These are phyloP conservation scores for Micromussa lordhowensis DNA, from an alignment of 92 coral and sea anemone genomes.

Conservation along the genomic window DNA sequence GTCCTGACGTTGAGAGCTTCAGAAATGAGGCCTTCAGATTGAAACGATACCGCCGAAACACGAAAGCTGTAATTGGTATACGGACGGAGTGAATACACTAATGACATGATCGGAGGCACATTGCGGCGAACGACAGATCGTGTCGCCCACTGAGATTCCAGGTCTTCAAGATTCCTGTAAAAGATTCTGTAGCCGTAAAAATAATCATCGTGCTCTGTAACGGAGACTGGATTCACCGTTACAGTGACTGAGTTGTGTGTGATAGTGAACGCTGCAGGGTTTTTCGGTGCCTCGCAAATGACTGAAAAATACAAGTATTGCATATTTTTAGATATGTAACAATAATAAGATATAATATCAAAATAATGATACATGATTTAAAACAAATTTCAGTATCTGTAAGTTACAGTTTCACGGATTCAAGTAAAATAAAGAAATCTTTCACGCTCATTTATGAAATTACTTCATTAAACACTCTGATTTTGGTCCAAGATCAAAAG, in stretches of 20 bases:
- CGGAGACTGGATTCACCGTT: background rate
- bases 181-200: constrained; percentile 66
- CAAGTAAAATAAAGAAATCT: too few relatives aligned
- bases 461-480: too few relatives aligned
- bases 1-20: constrained; percentile 46
- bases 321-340: too few relatives aligned
- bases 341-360: too few relatives aligned
- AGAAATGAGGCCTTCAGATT: constrained; percentile 66
- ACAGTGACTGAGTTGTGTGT: background rate
- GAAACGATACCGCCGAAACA: constrained; percentile 57
- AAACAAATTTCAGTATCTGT: too few relatives aligned
- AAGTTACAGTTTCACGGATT: too few relatives aligned
- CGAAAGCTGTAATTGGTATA: constrained; percentile 64
- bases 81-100: constrained; percentile 33
- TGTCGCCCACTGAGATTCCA: constrained; percentile 43
- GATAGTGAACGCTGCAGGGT: background rate
- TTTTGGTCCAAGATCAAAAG: too few relatives aligned
- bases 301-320: constrained; percentile 1
- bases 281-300: constrained; percentile 38
- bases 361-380: too few relatives aligned
- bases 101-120: background rate
- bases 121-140: background rate
- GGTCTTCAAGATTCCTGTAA: constrained; percentile 56
- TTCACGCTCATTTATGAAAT: too few relatives aligned
- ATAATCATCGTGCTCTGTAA: background rate